Percentiles rank a stretch among this genome's conserved stretches.
Evolutionary conservation across 92 coral and sea anemone genomes (phyloP).

Genomic region (Parazoanthus atlanticus): DNA sequence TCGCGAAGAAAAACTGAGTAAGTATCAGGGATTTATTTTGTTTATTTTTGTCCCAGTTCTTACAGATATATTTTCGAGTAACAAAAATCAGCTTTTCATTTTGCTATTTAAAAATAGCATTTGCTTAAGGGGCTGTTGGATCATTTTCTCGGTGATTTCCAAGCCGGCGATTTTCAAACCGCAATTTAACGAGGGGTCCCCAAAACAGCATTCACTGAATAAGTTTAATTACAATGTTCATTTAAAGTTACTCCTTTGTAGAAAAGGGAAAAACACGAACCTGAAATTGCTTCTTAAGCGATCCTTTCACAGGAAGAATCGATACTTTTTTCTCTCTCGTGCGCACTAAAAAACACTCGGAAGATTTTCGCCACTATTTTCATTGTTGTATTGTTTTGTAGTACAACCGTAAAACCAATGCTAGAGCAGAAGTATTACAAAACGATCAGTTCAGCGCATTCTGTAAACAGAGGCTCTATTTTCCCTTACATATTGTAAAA

Average conservation of each 20-base stretch:
- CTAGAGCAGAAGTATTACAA: not conserved
- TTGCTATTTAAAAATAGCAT: constrained; percentile 3
- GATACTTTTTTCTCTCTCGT: not conserved
- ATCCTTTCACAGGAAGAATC: not conserved
- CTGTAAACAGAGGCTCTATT: not conserved
- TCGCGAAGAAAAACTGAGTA: constrained; percentile 77
- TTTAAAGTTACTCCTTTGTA: constrained; percentile 19
- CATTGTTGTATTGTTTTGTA: constrained; percentile 10
- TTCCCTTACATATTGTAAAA: not conserved
- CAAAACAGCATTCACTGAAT: not conserved
- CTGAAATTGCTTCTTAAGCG: no score
- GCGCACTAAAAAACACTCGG: not conserved
- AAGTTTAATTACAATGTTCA: constrained; percentile 11
- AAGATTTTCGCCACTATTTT: not conserved
- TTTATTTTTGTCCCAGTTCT: no score
- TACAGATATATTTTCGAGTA: constrained; percentile 14
- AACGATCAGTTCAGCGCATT: not conserved
- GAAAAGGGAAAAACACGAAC: not conserved
- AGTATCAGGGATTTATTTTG: constrained; percentile 29
- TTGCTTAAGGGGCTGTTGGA: not conserved
- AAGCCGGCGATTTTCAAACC: not conserved
- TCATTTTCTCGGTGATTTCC: not conserved
- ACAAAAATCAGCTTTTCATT: not conserved
- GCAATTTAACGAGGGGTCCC: not conserved
- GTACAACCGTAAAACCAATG: not conserved